Evolutionary conservation across 1,140 invertebrate species (phyloP), one percentile per base, ranked within the genome.

Genomic region (Achroia grisella): DNA sequence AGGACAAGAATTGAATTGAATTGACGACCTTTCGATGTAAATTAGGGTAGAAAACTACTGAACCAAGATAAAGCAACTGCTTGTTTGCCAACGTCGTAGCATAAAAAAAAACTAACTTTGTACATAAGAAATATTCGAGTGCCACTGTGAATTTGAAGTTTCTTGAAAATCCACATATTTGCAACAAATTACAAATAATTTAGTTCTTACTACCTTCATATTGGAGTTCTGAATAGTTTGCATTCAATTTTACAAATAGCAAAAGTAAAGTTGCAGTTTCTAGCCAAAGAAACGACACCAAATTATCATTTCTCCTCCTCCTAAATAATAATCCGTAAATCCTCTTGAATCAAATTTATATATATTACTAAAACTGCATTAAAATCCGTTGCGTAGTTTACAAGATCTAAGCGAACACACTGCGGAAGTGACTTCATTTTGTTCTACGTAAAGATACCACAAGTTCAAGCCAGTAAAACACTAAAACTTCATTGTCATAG

Each of bases 281-380:
- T 35, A 35, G 33, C 14, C 33, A 35, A 35, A 35, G 33, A 35
- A 35, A 35, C 14, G 33, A 12, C 33, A 10, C 5, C 33, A 35
- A 39, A 14, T 39, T 39, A 27, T 39, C 36, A 39, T 39, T 10
- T 39, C 15, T 17, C 10, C 3, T 2, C 8, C 10, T 8, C 17
- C n/a, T n/a, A n/a, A 15, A 17, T 10, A 8, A 39, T 39, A 39
- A 39, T 23, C 23, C 15, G 17, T 10, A 6, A 4, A 9, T 14
- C 15, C 4, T 39, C 13, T n/a, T 14, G 6, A 27, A 10, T 15
- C 14, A 14, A 14, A 39, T 39, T 15, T 39, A 15, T 39, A n/a
- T n/a, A n/a, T 15, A n/a, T 13, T 23, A 9, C 15, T 23, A 39
- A 39, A 15, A 23, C 14, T 13, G 10, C 23, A 15, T 39, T 39